A percentile compares a stretch with the other conserved stretches of the same genome.
These are phyloP conservation scores for Dryadula phaetusa DNA, from an alignment of 2,888 invertebrate genomes.

Conservation along the genomic window DNA sequence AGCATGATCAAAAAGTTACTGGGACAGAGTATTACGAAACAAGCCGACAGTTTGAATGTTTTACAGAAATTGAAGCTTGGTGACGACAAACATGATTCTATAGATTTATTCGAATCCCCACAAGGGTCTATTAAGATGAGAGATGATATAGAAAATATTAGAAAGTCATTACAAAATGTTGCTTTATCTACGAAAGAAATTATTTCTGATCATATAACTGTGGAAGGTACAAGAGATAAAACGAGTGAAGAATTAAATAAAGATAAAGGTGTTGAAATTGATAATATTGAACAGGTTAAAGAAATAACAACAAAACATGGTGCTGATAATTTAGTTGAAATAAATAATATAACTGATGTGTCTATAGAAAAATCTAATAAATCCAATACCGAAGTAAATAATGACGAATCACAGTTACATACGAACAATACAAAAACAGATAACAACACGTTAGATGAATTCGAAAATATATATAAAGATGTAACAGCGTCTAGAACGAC, in stretches of 20 bases:
- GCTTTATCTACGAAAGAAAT: slow-evolving; percentile 47
- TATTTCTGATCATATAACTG: slow-evolving; percentile 5
- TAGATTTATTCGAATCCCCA: slow-evolving; percentile 62
- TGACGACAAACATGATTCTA: slow-evolving; percentile 56
- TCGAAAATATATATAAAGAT: slow-evolving; percentile 73
- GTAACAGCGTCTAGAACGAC: slow-evolving; percentile 65
- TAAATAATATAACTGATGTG: not conserved
- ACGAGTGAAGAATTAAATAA: not conserved
- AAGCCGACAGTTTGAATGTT: slow-evolving; percentile 50
- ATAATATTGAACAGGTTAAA: not conserved
- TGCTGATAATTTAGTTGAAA: not conserved
- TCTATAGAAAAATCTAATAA: not conserved
- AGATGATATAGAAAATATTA: slow-evolving; percentile 51
- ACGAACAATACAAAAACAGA: slow-evolving; percentile 47
- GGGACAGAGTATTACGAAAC: slow-evolving; percentile 62
- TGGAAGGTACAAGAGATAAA: slow-evolving; percentile 27
- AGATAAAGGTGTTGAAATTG: not conserved
- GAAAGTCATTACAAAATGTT: slow-evolving; percentile 55
- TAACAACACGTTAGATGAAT: slow-evolving; percentile 70
- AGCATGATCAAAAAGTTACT: slow-evolving; percentile 65
- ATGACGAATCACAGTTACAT: slow-evolving; percentile 3
- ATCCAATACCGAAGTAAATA: not conserved
- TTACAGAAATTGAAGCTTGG: slow-evolving; percentile 50
- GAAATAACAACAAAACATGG: not conserved
- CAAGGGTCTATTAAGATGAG: slow-evolving; percentile 42